Conservation (phyloP, 2,797 vertebrate genomes). For the Percopsis omiscomaycus region DNA sequence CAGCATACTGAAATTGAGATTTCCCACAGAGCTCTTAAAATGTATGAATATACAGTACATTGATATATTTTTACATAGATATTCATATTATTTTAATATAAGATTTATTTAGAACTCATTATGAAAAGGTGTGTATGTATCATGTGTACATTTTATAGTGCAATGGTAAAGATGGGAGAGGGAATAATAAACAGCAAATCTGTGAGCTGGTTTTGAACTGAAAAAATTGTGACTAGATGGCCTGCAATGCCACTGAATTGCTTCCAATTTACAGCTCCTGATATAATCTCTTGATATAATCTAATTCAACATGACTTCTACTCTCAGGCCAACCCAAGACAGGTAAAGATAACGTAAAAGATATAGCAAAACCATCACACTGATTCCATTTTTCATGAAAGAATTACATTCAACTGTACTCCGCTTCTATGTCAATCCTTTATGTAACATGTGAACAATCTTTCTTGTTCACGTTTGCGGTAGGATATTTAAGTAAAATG, state of each 20-base stretch:
- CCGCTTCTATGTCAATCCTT: constrained; percentile 13
- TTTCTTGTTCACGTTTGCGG: constrained; percentile 15
- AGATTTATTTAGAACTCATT: constrained; percentile 1
- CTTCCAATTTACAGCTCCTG: too few species aligned
- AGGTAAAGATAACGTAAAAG: constrained; percentile 10
- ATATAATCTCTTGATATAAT: constrained; percentile 8
- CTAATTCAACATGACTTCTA: not conserved
- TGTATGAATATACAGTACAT: too few species aligned
- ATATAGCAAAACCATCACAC: constrained; percentile 17
- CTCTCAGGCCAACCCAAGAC: not conserved
- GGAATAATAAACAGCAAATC: not conserved
- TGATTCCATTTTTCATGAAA: constrained; percentile 14
- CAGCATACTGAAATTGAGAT: constrained; percentile 9
- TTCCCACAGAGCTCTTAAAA: not conserved
- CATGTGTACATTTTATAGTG: not conserved
- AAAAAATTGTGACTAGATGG: constrained; percentile 20
- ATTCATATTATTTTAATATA: not conserved
- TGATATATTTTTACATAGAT: too few species aligned
- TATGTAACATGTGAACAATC: constrained; percentile 3
- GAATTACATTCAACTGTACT: constrained; percentile 17
- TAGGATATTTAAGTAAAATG: constrained; percentile 15
- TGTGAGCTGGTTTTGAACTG: constrained; percentile 10
- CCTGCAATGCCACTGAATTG: constrained; percentile 20
- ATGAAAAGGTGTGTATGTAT: too few species aligned
- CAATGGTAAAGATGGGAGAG: not conserved